Conservation (phyloP, 2,113 vertebrate genomes). For the Cheirogaleus medius region DNA sequence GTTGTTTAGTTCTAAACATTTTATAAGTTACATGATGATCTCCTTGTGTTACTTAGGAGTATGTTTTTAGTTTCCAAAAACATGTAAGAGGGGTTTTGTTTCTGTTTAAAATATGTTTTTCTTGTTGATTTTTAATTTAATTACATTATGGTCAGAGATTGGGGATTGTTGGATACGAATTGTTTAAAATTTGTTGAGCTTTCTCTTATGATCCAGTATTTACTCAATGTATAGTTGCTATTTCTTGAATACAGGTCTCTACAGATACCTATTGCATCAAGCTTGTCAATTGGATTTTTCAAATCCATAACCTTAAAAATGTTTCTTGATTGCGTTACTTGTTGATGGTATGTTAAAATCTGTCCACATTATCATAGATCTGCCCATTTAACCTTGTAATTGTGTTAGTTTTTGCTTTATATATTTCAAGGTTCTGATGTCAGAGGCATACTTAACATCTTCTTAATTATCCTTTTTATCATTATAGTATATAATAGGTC, state of each 20-base stretch:
- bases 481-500: neutral
- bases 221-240: neutral
- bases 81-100: neutral
- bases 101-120: neutral
- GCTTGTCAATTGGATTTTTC: neutral
- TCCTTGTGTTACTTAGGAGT: neutral
- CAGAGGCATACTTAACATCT: neutral
- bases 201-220: neutral
- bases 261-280: neutral
- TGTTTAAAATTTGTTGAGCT: neutral
- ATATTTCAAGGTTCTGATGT: neutral
- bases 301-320: neutral
- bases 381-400: neutral
- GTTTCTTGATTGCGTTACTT: neutral
- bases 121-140: constrained; percentile 9
- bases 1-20: neutral
- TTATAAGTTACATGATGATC: neutral
- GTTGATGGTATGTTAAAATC: neutral
- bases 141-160: neutral
- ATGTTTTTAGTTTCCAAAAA: neutral
- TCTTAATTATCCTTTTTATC: neutral
- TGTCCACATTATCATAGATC: neutral
- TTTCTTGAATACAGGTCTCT: neutral
- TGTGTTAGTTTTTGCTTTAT: neutral
- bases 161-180: neutral